These are phyloP conservation scores for Ascidia mentula DNA, from an alignment of 23 tunicate genomes.

Conservation along the genomic window DNA sequence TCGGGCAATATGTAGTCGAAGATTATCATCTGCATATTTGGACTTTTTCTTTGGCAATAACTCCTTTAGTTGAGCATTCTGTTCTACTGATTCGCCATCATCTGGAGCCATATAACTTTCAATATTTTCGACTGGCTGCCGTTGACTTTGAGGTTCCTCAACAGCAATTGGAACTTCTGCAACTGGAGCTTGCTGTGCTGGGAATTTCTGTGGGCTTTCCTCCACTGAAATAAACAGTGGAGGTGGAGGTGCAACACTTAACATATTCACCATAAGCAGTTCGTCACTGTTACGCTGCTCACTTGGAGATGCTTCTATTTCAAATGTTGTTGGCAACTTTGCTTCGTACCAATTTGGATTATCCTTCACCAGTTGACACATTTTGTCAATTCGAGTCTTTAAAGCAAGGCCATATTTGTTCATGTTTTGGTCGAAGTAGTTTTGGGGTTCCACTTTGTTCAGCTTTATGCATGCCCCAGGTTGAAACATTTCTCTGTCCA, in stretches of 20 bases:
- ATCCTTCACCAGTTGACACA: neutral
- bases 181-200: neutral
- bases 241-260: neutral
- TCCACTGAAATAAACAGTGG: neutral
- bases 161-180: too few relatives aligned
- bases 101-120: neutral
- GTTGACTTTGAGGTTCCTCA: neutral
- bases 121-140: neutral
- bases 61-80: neutral
- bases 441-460: conserved; percentile 30
- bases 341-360: neutral
- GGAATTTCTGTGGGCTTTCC: neutral
- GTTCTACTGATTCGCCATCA: neutral
- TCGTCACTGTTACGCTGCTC: neutral
- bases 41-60: neutral
- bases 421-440: conserved; percentile 30
- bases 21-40: neutral
- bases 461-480: conserved; percentile 25
- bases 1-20: neutral
- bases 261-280: neutral
- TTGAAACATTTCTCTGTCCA: conserved; percentile 40
- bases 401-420: conserved; percentile 27
- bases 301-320: neutral
- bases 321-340: neutral
- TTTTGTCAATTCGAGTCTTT: conserved; percentile 27